These are phyloP conservation scores for Danaus plexippus DNA, from an alignment of 1,140 invertebrate species.

Conservation along the genomic window DNA sequence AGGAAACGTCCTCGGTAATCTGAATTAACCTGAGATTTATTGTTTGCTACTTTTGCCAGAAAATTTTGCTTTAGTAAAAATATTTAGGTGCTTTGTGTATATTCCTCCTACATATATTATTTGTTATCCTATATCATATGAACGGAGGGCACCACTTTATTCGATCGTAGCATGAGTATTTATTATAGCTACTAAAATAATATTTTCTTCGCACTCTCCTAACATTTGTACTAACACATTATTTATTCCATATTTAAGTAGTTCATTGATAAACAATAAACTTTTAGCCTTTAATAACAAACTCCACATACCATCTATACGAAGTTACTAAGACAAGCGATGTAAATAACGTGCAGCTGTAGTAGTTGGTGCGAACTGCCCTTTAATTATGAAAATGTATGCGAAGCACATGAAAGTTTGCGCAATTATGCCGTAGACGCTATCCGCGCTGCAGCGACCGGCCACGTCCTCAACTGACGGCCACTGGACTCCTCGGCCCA, in stretches of 20 bases:
- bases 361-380: slow-evolving; percentile 59
- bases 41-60: background rate
- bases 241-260: too few species aligned
- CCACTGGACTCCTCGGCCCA: slow-evolving; percentile 45
- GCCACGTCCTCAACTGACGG: slow-evolving; percentile 55
- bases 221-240: too few species aligned
- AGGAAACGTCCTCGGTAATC: slow-evolving; percentile 6
- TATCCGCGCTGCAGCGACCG: slow-evolving; percentile 38
- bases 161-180: too few species aligned
- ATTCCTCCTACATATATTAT: background rate
- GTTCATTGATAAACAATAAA: too few species aligned
- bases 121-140: background rate
- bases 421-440: slow-evolving; percentile 61
- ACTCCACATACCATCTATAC: slow-evolving; percentile 3
- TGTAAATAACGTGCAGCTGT: slow-evolving; percentile 52
- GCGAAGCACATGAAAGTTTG: slow-evolving; percentile 68
- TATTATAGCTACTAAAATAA: too few species aligned
- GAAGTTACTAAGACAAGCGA: slow-evolving; percentile 37
- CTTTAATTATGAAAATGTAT: slow-evolving; percentile 71
- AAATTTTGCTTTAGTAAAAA: too few species aligned
- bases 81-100: too few species aligned
- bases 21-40: slow-evolving; percentile 8
- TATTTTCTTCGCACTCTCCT: too few species aligned
- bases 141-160: too few species aligned
- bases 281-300: slow-evolving; percentile 23